phyloP scores from a whole-genome alignment of 2,888 invertebrate species.

The Vesta saturnalis region DNA sequence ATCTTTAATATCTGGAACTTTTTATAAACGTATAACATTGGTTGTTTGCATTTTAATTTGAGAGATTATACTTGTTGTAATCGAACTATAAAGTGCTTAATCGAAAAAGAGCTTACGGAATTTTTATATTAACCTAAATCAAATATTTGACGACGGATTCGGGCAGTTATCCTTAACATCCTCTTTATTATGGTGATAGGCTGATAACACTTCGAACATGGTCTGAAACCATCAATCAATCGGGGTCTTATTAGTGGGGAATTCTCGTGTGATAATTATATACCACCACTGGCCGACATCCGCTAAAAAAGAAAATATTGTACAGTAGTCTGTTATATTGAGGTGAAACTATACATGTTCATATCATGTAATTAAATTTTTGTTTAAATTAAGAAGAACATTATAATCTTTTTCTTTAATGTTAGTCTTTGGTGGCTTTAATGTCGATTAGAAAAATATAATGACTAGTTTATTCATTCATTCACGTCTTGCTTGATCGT shows the following conservation, averaged over 20 bases:
- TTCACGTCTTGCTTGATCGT: slow-evolving; percentile 1
- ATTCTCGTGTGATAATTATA: slow-evolving; percentile 57
- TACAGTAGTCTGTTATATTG: slow-evolving; percentile 36
- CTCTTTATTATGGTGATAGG: slow-evolving; percentile 43
- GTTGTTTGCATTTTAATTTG: background rate
- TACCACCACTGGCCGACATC: slow-evolving; percentile 46
- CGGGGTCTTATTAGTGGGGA: slow-evolving; percentile 54
- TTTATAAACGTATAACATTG: background rate
- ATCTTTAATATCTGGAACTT: background rate
- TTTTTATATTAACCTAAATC: slow-evolving; percentile 40
- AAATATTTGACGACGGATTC: slow-evolving; percentile 38
- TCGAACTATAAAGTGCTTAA: slow-evolving; percentile 32
- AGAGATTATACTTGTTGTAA: slow-evolving; percentile 3
- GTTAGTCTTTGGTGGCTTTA: background rate
- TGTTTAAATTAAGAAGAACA: background rate
- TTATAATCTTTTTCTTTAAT: background rate
- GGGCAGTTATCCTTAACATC: slow-evolving; percentile 37
- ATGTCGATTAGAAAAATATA: background rate
- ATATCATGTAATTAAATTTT: slow-evolving; percentile 23
- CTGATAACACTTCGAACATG: slow-evolving; percentile 30
- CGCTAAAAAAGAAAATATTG: slow-evolving; percentile 49
- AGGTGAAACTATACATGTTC: slow-evolving; percentile 1
- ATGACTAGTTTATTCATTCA: background rate
- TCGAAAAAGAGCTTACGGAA: slow-evolving; percentile 28
- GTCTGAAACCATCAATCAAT: slow-evolving; percentile 50